Evolutionary conservation across 1,140 invertebrate genomes (phyloP).

Genomic region (Heliconius himera): DNA sequence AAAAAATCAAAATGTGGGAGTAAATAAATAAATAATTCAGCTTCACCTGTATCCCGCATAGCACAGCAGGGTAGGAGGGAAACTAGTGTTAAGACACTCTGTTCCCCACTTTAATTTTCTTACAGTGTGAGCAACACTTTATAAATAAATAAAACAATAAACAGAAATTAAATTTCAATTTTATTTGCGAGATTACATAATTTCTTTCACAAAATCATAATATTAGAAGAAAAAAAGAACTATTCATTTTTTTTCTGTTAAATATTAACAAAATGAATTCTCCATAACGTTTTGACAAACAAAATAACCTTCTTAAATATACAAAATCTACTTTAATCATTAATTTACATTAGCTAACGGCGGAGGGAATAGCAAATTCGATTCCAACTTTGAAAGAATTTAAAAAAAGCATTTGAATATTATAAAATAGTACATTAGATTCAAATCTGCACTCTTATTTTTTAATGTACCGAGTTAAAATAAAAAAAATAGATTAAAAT

Average conservation of each 20-base stretch:
- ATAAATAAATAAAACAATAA: conserved; percentile 45
- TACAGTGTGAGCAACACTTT: too few relatives aligned
- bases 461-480: neutral
- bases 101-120: too few relatives aligned
- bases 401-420: too few relatives aligned
- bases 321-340: conserved; percentile 51
- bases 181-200: conserved; percentile 62
- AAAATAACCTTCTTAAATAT: conserved; percentile 35
- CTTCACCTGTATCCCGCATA: too few relatives aligned
- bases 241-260: conserved; percentile 40
- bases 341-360: conserved; percentile 26
- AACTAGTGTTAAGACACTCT: too few relatives aligned
- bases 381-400: neutral
- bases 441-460: neutral
- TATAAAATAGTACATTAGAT: neutral
- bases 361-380: conserved; percentile 17
- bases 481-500: neutral
- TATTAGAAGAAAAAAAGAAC: conserved; percentile 44
- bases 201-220: conserved; percentile 49
- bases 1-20: too few relatives aligned
- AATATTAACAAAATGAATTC: conserved; percentile 47
- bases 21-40: too few relatives aligned
- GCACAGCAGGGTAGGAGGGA: too few relatives aligned
- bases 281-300: conserved; percentile 16
- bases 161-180: conserved; percentile 61